phyloP scores from a whole-genome alignment of 2,113 vertebrate species.

The Tringa solitaria region DNA sequence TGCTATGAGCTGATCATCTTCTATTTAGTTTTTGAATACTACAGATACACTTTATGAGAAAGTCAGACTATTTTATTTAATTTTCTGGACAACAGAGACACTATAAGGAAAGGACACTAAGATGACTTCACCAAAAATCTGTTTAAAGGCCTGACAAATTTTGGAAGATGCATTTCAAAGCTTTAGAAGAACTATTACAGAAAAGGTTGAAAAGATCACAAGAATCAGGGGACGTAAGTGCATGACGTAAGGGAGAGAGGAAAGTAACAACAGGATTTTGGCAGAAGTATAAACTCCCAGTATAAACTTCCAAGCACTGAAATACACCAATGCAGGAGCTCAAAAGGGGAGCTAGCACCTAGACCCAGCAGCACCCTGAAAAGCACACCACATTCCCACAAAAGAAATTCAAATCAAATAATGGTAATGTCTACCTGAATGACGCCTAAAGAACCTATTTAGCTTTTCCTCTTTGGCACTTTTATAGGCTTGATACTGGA shows the following conservation, averaged over 20 bases:
- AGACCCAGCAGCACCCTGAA: not conserved
- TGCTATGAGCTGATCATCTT: not conserved
- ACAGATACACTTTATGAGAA: not conserved
- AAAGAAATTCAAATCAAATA: not conserved
- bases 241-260: not conserved
- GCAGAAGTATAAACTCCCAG: not conserved
- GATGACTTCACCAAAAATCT: not conserved
- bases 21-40: not conserved
- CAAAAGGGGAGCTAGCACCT: not conserved
- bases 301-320: not conserved
- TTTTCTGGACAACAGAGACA: not conserved
- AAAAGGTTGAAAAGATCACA: not conserved
- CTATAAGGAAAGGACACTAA: not conserved
- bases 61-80: not conserved
- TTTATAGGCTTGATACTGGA: not conserved
- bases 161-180: not conserved
- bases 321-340: not conserved
- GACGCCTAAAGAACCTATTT: not conserved
- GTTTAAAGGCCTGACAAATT: not conserved
- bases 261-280: not conserved
- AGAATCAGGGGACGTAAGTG: not conserved
- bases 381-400: not conserved
- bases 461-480: not conserved
- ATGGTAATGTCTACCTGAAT: not conserved
- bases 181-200: not conserved